Percentiles rank a stretch among this genome's conserved stretches.
Evolutionary conservation across 2,113 vertebrate genomes (phyloP).

Genomic region (Tachysurus fulvidraco): DNA sequence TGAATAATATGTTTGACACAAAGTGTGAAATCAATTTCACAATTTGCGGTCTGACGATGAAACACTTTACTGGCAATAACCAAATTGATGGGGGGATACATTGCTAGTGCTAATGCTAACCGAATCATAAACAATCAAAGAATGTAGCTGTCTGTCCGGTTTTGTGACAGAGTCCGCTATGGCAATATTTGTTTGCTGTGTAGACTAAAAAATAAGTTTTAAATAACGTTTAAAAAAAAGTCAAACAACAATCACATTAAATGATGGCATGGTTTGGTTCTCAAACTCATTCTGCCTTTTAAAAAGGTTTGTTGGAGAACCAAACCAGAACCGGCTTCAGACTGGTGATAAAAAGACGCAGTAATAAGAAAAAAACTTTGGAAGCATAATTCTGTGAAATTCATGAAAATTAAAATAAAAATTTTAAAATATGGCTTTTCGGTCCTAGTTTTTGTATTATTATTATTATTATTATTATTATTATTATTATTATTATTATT

Average conservation of each 20-base stretch:
- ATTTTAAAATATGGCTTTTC: conserved; percentile 66
- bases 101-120: not conserved
- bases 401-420: not conserved
- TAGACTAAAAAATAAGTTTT: too few relatives aligned
- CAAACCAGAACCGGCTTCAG: not conserved
- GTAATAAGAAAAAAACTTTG: conserved; percentile 10
- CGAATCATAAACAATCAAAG: not conserved
- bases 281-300: not conserved
- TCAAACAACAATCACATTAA: not conserved
- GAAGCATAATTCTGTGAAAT: conserved; percentile 8
- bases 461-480: conserved; percentile 52
- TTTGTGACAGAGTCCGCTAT: not conserved
- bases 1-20: not conserved
- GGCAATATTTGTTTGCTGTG: not conserved
- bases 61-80: conserved; percentile 10
- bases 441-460: conserved; percentile 64
- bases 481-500: conserved; percentile 43
- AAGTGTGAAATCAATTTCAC: not conserved
- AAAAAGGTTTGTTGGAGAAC: not conserved
- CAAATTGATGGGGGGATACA: not conserved
- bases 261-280: not conserved
- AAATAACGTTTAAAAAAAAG: not conserved
- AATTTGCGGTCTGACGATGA: not conserved
- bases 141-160: not conserved
- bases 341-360: not conserved